These are phyloP conservation scores for Agrochola litura DNA, from an alignment of 2,888 invertebrate genomes.

Conservation along the genomic window DNA sequence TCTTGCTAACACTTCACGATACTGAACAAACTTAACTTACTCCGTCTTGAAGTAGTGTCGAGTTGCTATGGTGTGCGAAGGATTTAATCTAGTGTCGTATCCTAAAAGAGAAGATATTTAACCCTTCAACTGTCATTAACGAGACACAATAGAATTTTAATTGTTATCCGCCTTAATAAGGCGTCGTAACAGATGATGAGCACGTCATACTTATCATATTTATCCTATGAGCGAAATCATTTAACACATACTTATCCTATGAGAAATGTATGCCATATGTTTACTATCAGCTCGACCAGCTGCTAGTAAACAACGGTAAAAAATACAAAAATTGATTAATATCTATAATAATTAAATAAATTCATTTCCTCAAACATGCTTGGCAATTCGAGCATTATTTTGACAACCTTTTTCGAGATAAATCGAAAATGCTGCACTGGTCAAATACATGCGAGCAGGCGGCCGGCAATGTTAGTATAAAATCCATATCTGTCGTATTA, in stretches of 20 bases:
- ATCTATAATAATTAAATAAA: background rate
- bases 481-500: no score
- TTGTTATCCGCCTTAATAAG: no score
- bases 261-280: background rate
- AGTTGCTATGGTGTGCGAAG: conserved; percentile 1
- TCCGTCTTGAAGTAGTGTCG: background rate
- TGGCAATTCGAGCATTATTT: no score
- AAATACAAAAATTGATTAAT: background rate
- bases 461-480: no score
- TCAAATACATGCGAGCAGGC: no score
- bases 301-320: background rate
- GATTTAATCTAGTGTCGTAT: conserved; percentile 2
- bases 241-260: background rate
- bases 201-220: background rate
- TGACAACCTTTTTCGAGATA: no score
- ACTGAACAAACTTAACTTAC: background rate
- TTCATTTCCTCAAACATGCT: no score
- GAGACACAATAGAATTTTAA: no score
- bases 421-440: no score
- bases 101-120: background rate
- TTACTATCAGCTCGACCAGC: no score
- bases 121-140: no score
- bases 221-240: background rate
- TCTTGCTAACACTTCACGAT: background rate
- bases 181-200: no score